These are phyloP conservation scores for Oncorhynchus keta DNA, from an alignment of 2,113 vertebrate genomes.

Conservation along the genomic window DNA sequence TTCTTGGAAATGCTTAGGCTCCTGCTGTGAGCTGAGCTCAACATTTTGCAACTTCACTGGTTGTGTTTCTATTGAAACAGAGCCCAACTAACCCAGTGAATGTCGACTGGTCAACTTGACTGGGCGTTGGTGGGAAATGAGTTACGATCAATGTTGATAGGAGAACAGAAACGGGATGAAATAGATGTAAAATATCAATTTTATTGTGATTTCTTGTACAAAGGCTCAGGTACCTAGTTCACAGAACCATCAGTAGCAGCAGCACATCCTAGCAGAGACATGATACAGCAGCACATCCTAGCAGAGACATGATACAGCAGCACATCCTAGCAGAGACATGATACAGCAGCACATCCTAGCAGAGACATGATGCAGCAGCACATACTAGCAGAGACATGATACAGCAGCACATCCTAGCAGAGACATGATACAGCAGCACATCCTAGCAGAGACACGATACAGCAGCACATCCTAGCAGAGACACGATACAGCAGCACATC, in stretches of 20 bases:
- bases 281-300: constrained; percentile 1
- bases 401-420: background rate
- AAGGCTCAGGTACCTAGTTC: constrained; percentile 44
- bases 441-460: constrained; percentile 5
- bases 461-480: background rate
- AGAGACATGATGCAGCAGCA: background rate
- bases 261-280: constrained; percentile 8
- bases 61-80: no score
- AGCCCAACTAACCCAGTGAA: background rate
- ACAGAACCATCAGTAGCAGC: constrained; percentile 42
- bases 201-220: constrained; percentile 42
- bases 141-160: background rate
- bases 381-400: constrained; percentile 7
- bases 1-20: background rate
- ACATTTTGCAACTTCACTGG: background rate
- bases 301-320: no score
- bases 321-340: constrained; percentile 1
- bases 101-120: background rate
- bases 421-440: background rate
- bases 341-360: background rate
- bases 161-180: background rate
- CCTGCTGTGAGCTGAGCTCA: background rate
- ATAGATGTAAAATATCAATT: constrained; percentile 12
- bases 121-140: background rate
- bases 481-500: background rate